Percentiles rank a stretch among this genome's conserved stretches.
phyloP scores from a whole-genome alignment of 1,140 invertebrate species.

The Brachionus plicatilis region DNA sequence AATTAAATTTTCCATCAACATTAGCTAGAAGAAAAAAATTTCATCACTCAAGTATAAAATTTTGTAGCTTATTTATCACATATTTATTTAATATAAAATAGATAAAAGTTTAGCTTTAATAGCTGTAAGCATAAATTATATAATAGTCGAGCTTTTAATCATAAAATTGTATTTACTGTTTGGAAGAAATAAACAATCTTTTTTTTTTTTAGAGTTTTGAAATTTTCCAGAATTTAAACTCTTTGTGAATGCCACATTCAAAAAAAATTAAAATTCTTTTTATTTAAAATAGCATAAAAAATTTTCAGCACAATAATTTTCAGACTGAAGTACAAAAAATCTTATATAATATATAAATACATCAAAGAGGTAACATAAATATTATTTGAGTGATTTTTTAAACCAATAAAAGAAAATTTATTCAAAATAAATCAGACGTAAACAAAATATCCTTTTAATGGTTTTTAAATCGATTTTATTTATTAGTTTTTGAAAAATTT shows the following conservation, averaged over 20 bases:
- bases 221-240: no score
- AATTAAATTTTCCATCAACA: background rate
- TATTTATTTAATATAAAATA: background rate
- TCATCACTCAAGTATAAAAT: no score
- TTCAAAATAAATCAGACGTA: background rate
- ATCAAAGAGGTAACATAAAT: background rate
- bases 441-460: background rate
- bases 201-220: no score
- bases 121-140: background rate
- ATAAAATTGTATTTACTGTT: no score
- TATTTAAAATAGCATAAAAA: background rate
- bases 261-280: background rate
- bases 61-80: background rate
- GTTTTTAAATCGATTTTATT: background rate
- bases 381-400: background rate
- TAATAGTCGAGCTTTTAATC: background rate
- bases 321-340: background rate
- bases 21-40: no score
- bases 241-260: no score
- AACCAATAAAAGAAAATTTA: background rate
- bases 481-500: background rate
- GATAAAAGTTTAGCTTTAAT: background rate
- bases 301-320: background rate
- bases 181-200: no score
- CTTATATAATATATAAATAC: background rate